Conservation (phyloP, 2,888 invertebrate species). For the Andrena trimmerana region DNA sequence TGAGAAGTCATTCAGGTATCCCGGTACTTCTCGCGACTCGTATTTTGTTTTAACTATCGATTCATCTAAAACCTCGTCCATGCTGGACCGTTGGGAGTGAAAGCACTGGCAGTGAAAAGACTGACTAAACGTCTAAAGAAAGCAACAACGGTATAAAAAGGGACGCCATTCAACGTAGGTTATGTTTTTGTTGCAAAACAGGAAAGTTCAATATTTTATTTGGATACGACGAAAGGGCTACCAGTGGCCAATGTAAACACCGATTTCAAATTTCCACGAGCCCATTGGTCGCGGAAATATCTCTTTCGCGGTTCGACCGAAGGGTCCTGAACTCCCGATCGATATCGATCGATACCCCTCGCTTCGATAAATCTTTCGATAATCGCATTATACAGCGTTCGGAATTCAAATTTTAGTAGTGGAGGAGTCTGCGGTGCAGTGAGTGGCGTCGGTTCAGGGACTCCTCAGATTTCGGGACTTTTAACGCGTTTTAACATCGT, state of each 20-base stretch:
- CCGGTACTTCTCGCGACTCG: conserved; percentile 70
- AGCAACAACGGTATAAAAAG: conserved; percentile 36
- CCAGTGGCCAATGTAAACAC: conserved; percentile 33
- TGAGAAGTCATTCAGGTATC: conserved; percentile 76
- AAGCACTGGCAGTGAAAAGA: conserved; percentile 30
- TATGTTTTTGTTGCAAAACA: conserved; percentile 65
- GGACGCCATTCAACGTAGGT: conserved; percentile 67
- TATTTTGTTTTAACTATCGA: conserved; percentile 76
- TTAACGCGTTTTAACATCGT: background rate
- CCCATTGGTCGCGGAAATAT: conserved; percentile 26
- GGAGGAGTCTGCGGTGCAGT: background rate
- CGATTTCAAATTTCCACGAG: conserved; percentile 37
- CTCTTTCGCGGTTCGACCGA: background rate
- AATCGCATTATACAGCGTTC: conserved; percentile 10
- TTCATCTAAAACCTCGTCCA: conserved; percentile 78
- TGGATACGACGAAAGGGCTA: conserved; percentile 19
- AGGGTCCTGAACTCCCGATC: background rate
- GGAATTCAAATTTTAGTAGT: conserved; percentile 24
- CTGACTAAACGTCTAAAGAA: conserved; percentile 31
- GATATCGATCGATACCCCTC: conserved; percentile 33
- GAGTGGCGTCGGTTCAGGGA: background rate
- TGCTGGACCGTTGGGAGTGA: conserved; percentile 40
- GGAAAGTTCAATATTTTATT: conserved; percentile 37
- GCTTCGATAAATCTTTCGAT: conserved; percentile 24
- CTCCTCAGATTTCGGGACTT: background rate